Conservation (phyloP, 2,113 vertebrate genomes). For the Tinamus guttatus region DNA sequence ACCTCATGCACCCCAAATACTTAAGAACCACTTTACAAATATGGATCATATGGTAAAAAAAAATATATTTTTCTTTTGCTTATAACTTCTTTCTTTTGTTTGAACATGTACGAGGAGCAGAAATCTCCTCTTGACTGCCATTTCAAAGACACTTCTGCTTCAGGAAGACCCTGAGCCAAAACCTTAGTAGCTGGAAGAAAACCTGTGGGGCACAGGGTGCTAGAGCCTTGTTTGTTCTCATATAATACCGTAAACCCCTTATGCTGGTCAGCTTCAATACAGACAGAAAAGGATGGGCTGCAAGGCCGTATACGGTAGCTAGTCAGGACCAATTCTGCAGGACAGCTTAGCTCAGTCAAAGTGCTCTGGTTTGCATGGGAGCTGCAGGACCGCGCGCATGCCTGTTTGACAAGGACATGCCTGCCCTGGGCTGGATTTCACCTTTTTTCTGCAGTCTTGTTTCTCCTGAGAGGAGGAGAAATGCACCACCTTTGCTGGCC, state of each 20-base stretch:
- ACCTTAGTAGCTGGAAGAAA: neutral
- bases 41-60: constrained; percentile 92
- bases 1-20: constrained; percentile 83
- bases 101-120: neutral
- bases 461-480: neutral
- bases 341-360: neutral
- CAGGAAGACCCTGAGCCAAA: neutral
- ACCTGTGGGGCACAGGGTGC: neutral
- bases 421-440: neutral
- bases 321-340: neutral
- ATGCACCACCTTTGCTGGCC: neutral
- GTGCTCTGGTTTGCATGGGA: neutral
- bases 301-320: neutral
- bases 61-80: neutral
- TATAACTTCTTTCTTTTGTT: neutral
- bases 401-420: neutral
- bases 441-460: neutral
- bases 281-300: neutral
- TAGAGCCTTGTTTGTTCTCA: neutral
- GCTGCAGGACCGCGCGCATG: accelerated
- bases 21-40: constrained; percentile 89
- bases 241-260: neutral
- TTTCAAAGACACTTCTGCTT: neutral
- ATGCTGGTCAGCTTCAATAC: accelerated
- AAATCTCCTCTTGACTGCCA: accelerated